Conservation (phyloP, 2,797 vertebrate species). For the Sebastes jordani region DNA sequence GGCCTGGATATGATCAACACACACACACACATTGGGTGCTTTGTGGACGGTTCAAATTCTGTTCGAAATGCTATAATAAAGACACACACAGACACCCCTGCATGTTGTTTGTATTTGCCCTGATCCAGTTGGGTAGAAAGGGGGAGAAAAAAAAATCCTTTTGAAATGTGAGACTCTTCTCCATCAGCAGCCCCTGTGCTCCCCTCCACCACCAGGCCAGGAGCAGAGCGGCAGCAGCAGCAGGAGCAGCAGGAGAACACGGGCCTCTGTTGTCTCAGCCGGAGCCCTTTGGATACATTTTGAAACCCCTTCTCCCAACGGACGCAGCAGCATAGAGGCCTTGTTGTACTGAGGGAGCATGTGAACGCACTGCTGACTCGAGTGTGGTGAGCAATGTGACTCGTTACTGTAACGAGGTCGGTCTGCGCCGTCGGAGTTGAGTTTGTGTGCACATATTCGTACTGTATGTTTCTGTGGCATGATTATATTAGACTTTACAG, state of each 20-base stretch:
- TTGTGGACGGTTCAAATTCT: slow-evolving; percentile 36
- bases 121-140: slow-evolving; percentile 43
- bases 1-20: slow-evolving; percentile 38
- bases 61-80: slow-evolving; percentile 40
- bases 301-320: slow-evolving; percentile 62
- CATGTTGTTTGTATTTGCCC: slow-evolving; percentile 56
- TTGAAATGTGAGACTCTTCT: slow-evolving; percentile 73
- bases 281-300: slow-evolving; percentile 67
- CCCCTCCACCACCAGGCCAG: slow-evolving; percentile 45
- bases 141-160: slow-evolving; percentile 34
- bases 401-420: slow-evolving; percentile 64
- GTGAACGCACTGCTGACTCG: slow-evolving; percentile 80
- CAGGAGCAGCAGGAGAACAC: slow-evolving; percentile 66
- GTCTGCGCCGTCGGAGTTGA: neutral
- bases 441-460: neutral
- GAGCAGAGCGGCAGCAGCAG: slow-evolving; percentile 45
- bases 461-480: neutral
- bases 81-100: slow-evolving; percentile 43
- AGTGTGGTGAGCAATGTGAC: slow-evolving; percentile 72
- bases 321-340: slow-evolving; percentile 67
- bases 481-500: neutral
- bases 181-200: slow-evolving; percentile 62
- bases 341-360: slow-evolving; percentile 76
- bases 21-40: slow-evolving; percentile 22
- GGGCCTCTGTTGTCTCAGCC: slow-evolving; percentile 74